A percentile compares a stretch with the other conserved stretches of the same genome.
Conservation (phyloP, 2,888 invertebrate genomes). For the Epinotia nisella region DNA sequence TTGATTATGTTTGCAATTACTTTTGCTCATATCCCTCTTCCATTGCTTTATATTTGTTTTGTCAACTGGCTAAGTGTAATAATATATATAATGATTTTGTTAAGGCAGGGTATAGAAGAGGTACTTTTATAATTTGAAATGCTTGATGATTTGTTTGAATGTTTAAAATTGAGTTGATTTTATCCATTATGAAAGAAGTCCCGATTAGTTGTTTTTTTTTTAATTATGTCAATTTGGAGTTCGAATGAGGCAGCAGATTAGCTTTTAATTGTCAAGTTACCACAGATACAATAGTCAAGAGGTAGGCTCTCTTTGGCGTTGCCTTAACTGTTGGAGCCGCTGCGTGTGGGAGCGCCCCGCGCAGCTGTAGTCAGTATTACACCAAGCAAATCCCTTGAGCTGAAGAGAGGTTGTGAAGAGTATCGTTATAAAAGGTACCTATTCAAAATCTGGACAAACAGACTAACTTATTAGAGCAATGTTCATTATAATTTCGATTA, state of each 20-base stretch:
- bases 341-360: slow-evolving; percentile 53
- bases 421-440: slow-evolving; percentile 84
- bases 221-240: slow-evolving; percentile 80
- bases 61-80: slow-evolving; percentile 79
- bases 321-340: slow-evolving; percentile 59
- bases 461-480: slow-evolving; percentile 81
- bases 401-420: slow-evolving; percentile 82
- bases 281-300: slow-evolving; percentile 79
- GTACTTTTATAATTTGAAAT: slow-evolving; percentile 80
- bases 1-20: slow-evolving; percentile 75
- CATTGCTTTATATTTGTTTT: slow-evolving; percentile 80
- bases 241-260: slow-evolving; percentile 81
- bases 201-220: slow-evolving; percentile 81
- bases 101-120: slow-evolving; percentile 84
- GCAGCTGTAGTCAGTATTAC: slow-evolving; percentile 73
- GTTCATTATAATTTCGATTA: slow-evolving; percentile 79
- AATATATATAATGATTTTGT: slow-evolving; percentile 74
- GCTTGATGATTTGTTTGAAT: slow-evolving; percentile 81
- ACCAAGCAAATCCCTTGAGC: slow-evolving; percentile 74
- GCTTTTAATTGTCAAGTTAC: slow-evolving; percentile 80
- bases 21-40: slow-evolving; percentile 81
- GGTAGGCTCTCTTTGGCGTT: slow-evolving; percentile 81
- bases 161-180: slow-evolving; percentile 82
- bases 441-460: slow-evolving; percentile 81
- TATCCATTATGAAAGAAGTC: slow-evolving; percentile 82